Conservation (phyloP, 2,113 vertebrate species). For the Acanthisitta chloris region DNA sequence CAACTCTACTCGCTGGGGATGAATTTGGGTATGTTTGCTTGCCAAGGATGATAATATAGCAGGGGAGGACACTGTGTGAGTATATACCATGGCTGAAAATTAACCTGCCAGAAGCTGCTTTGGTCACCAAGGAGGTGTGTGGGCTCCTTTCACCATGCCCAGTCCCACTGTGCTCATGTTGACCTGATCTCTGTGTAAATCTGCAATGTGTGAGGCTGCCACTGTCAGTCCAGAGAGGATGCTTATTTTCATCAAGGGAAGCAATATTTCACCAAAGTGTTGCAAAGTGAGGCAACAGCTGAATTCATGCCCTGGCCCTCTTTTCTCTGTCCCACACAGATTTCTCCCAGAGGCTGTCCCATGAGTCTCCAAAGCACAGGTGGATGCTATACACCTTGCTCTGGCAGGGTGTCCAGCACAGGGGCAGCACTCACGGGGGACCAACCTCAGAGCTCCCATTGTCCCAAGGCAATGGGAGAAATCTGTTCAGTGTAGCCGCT, state of each 20-base stretch:
- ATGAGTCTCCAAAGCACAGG: neutral
- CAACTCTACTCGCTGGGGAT: fast-evolving
- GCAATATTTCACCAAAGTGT: neutral
- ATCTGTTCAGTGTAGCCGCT: neutral
- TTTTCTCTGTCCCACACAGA: neutral
- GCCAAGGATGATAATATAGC: neutral
- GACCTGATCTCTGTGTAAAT: neutral
- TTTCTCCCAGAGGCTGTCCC: neutral
- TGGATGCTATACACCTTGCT: neutral
- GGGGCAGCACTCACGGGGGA: fast-evolving
- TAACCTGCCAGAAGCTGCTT: neutral
- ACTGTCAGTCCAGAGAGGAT: fast-evolving
- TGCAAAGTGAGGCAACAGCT: neutral
- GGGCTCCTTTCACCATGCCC: neutral
- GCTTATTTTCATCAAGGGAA: neutral
- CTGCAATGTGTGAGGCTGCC: fast-evolving
- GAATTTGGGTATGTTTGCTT: neutral
- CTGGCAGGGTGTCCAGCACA: fast-evolving
- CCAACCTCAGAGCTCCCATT: neutral
- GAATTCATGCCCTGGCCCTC: neutral
- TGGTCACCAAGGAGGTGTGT: neutral
- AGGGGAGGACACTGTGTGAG: neutral
- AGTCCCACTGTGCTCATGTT: fast-evolving
- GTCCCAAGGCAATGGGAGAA: too few species aligned
- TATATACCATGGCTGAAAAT: neutral